Evolutionary conservation across 1,140 invertebrate genomes (phyloP), one percentile per base, ranked within the genome.

Genomic region (Saccostrea glomerata): DNA sequence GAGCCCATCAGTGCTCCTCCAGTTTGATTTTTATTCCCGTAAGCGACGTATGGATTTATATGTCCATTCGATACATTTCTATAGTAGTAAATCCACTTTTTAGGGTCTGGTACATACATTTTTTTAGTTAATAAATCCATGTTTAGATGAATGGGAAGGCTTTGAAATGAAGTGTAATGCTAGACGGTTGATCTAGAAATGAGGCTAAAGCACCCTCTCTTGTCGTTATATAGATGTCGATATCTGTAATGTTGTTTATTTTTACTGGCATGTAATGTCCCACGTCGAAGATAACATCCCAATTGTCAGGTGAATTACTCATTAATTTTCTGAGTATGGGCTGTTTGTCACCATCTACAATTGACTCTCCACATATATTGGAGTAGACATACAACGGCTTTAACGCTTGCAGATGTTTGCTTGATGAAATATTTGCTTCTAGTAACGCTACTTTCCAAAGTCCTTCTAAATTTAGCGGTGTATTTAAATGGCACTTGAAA

Each of bases 181-280:
- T 88, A 36, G 87, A 36, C n/a, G 88, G 85, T 30, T 66, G 77
- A 58, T 55, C 70, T 55, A 90, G 15, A 89, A 90, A 89, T 90
- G 88, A 89, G 73, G 85, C 88, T 17, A 91, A 82, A 55, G 87
- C 55, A 47, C 73, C 82, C 23, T 87, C 30, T 20, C 15, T 56
- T 17, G 87, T 86, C 23, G 88, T 89, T 89, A 91, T 91, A 87
- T 86, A 86, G 77, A 91, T 88, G 58, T 91, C 87, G 23, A 90
- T 63, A n/a, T 86, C 83, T 47, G 86, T 66, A 54, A 87, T 60
- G 56, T 85, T 82, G 56, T 60, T 84, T 83, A 60, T 87, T 56
- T 86, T 89, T 73, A 91, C 40, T 55, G 82, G 85, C 40, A 91
- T 56, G 83, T 88, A 91, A 84, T 88, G 86, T 17, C 86, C 86